These are phyloP conservation scores for Dromiciops gliroides DNA, from an alignment of 2,113 vertebrate species.

Conservation along the genomic window DNA sequence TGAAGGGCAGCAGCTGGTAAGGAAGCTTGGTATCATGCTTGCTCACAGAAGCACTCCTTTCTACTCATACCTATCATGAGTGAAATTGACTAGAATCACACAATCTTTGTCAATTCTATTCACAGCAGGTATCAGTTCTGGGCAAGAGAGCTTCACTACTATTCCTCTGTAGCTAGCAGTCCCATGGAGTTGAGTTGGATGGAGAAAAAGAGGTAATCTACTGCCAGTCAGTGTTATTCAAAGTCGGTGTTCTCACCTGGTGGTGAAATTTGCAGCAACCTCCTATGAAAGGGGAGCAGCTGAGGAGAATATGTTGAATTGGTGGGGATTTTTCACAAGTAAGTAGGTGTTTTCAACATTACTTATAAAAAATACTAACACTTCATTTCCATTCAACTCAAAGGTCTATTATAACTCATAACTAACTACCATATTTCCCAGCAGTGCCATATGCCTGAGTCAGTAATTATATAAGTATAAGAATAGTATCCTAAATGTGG, in stretches of 20 bases:
- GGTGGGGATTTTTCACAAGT: slow-evolving; percentile 22
- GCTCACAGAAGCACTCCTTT: slow-evolving; percentile 42
- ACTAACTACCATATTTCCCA: slow-evolving; percentile 55
- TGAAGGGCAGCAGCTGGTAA: slow-evolving; percentile 60
- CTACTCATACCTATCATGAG: slow-evolving; percentile 60
- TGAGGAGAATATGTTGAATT: slow-evolving; percentile 27
- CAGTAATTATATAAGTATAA: slow-evolving; percentile 76
- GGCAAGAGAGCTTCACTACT: slow-evolving; percentile 52
- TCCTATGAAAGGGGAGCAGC: slow-evolving; percentile 41
- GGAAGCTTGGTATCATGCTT: slow-evolving; percentile 46
- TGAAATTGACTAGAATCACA: slow-evolving; percentile 80
- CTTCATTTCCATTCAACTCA: slow-evolving; percentile 59
- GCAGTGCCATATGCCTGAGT: slow-evolving; percentile 63
- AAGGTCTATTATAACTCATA: slow-evolving; percentile 62
- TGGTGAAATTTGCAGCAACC: slow-evolving; percentile 28
- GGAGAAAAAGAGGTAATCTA: slow-evolving; percentile 33
- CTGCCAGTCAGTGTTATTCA: neutral
- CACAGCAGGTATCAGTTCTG: slow-evolving; percentile 68
- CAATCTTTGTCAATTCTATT: slow-evolving; percentile 79
- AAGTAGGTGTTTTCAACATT: slow-evolving; percentile 9
- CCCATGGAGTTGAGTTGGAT: slow-evolving; percentile 55
- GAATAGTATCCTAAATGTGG: slow-evolving; percentile 54
- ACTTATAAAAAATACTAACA: neutral
- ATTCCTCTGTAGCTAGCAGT: slow-evolving; percentile 67
- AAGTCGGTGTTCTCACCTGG: slow-evolving; percentile 53